These are phyloP conservation scores for Aricia artaxerxes DNA, from an alignment of 2,888 invertebrate genomes.

Conservation along the genomic window DNA sequence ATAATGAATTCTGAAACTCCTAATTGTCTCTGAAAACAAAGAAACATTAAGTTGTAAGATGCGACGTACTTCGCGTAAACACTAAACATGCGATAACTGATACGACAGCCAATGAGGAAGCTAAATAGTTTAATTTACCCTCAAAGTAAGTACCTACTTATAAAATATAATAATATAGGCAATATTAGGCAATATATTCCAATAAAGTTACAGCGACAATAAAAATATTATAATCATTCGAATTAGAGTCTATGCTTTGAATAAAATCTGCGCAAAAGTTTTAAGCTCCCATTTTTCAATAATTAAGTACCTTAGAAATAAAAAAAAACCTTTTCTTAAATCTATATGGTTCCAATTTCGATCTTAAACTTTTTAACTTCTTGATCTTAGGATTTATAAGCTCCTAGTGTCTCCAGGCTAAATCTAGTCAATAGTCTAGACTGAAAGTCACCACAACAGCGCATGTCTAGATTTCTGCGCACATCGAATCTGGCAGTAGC, in stretches of 20 bases:
- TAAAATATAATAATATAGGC: background rate
- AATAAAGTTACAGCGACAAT: background rate
- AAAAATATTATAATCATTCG: too few relatives aligned
- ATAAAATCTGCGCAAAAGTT: background rate
- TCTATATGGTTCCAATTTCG: background rate
- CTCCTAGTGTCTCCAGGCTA: conserved; percentile 29
- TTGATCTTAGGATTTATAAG: conserved; percentile 29
- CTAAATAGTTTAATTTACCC: background rate
- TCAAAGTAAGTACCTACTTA: background rate
- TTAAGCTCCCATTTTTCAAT: background rate
- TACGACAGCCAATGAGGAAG: background rate
- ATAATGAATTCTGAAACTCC: conserved; percentile 15
- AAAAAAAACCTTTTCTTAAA: background rate
- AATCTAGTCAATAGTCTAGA: conserved; percentile 32
- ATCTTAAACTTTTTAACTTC: background rate
- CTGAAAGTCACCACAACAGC: conserved; percentile 24
- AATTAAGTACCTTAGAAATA: background rate
- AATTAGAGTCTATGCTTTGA: too few relatives aligned
- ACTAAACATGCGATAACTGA: background rate
- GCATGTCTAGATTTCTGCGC: conserved; percentile 35
- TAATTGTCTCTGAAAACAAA: conserved; percentile 21
- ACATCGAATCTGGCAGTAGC: conserved; percentile 15
- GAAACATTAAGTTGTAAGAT: conserved; percentile 7
- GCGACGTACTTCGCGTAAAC: background rate
- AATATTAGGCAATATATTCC: background rate